phyloP scores from a whole-genome alignment of 2,113 vertebrate genomes.

The Ammodytes marinus region DNA sequence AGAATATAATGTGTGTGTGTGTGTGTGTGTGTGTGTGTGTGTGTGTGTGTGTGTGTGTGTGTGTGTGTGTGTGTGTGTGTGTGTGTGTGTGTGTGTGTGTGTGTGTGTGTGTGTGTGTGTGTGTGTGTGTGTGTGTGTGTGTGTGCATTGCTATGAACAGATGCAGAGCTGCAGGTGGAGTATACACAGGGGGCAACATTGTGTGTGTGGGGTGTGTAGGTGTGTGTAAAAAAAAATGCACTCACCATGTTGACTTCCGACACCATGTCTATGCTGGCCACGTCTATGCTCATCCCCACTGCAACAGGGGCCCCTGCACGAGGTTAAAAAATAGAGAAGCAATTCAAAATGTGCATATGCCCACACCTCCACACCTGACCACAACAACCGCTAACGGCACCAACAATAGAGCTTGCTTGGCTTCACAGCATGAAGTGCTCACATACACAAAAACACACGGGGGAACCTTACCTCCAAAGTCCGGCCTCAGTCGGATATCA shows the following conservation, averaged over 20 bases:
- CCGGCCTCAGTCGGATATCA: slow-evolving; percentile 94
- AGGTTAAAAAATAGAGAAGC: slow-evolving; percentile 53
- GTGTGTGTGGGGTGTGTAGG: not conserved
- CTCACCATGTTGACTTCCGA: slow-evolving; percentile 99
- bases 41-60: too few species aligned
- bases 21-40: too few species aligned
- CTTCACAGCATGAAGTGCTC: not conserved
- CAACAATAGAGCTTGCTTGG: slow-evolving; percentile 62
- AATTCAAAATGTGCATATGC: slow-evolving; percentile 30
- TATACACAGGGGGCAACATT: slow-evolving; percentile 7
- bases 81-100: too few species aligned
- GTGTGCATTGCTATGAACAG: slow-evolving; percentile 6
- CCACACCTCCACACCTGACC: slow-evolving; percentile 54
- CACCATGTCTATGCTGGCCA: slow-evolving; percentile 97
- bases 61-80: too few species aligned
- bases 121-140: too few species aligned
- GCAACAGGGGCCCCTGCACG: slow-evolving; percentile 91
- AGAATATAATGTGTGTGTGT: not conserved
- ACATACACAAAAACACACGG: not conserved
- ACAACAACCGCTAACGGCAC: slow-evolving; percentile 55
- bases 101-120: too few species aligned
- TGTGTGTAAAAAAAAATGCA: too few species aligned
- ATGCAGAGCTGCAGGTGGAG: not conserved
- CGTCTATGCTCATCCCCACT: slow-evolving; percentile 96
- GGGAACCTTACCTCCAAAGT: slow-evolving; percentile 92